Percentiles rank a stretch among this genome's conserved stretches.
phyloP scores from a whole-genome alignment of 2,888 invertebrate species.

The Syrphus vitripennis region DNA sequence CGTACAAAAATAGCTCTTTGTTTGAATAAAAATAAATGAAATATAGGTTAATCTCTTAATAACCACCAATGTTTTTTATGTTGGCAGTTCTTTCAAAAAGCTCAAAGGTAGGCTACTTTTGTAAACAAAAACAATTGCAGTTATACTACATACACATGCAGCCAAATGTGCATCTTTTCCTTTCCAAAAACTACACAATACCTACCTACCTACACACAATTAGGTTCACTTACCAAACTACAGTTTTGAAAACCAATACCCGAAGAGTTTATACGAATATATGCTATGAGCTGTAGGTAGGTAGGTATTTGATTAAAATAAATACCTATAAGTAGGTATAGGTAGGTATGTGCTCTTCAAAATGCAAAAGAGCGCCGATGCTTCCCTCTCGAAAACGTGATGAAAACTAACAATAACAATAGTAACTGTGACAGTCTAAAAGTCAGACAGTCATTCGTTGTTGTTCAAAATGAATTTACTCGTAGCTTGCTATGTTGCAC shows the following conservation, averaged over 20 bases:
- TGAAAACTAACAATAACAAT: neutral
- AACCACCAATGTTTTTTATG: too few relatives aligned
- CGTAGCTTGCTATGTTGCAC: slow-evolving; percentile 1
- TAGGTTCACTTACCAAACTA: neutral
- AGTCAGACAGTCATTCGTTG: neutral
- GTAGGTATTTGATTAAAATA: neutral
- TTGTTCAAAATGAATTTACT: neutral
- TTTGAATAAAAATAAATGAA: too few relatives aligned
- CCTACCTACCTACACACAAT: neutral
- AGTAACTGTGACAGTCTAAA: neutral
- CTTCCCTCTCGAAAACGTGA: neutral
- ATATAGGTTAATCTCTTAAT: too few relatives aligned
- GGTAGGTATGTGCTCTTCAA: slow-evolving; percentile 40
- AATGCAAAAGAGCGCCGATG: slow-evolving; percentile 27
- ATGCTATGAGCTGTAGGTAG: neutral
- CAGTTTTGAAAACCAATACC: neutral
- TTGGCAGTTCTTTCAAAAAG: slow-evolving; percentile 37
- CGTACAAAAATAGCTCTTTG: too few relatives aligned
- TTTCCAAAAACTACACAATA: neutral
- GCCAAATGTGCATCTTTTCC: neutral
- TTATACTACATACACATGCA: neutral
- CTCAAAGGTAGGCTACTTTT: slow-evolving; percentile 13
- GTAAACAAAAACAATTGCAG: slow-evolving; percentile 27
- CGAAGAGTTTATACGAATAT: too few relatives aligned
- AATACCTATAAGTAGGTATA: neutral